Evolutionary conservation across 2,113 vertebrate species (phyloP).

Genomic region (Tenrec ecaudatus): DNA sequence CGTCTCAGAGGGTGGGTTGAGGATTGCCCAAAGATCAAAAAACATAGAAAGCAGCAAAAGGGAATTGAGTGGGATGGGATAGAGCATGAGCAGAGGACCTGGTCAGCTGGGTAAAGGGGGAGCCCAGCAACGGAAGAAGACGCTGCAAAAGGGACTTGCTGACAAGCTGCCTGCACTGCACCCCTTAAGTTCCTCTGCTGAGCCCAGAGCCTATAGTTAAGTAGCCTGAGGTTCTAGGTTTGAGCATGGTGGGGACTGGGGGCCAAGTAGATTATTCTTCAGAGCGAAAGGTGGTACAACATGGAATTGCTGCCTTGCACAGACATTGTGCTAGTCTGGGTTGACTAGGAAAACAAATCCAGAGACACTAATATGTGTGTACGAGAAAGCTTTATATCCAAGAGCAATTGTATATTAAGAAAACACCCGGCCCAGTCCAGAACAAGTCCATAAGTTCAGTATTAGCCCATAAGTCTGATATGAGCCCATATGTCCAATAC

Average conservation of each 20-base stretch:
- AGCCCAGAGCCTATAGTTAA: no score
- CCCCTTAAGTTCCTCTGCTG: not conserved
- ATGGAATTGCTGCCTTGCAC: rapidly evolving
- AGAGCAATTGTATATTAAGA: no score
- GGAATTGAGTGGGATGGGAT: not conserved
- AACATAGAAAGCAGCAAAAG: not conserved
- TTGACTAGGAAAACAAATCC: no score
- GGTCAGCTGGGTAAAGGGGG: not conserved
- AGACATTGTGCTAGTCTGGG: no score
- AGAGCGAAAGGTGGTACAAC: rapidly evolving
- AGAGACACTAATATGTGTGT: no score
- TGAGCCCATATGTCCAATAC: no score
- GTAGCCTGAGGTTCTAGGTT: not conserved
- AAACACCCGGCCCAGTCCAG: no score
- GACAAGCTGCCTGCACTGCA: not conserved
- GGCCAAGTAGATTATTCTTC: not conserved
- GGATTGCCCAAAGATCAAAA: not conserved
- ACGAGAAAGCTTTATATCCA: no score
- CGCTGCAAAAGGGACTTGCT: not conserved
- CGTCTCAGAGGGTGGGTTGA: not conserved
- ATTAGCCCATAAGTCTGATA: no score
- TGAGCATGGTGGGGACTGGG: no score
- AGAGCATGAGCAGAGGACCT: not conserved
- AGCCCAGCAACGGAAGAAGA: not conserved
- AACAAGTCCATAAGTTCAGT: no score